Evolutionary conservation across 1,140 invertebrate species (phyloP).

Genomic region (Dendrolimus punctatus): DNA sequence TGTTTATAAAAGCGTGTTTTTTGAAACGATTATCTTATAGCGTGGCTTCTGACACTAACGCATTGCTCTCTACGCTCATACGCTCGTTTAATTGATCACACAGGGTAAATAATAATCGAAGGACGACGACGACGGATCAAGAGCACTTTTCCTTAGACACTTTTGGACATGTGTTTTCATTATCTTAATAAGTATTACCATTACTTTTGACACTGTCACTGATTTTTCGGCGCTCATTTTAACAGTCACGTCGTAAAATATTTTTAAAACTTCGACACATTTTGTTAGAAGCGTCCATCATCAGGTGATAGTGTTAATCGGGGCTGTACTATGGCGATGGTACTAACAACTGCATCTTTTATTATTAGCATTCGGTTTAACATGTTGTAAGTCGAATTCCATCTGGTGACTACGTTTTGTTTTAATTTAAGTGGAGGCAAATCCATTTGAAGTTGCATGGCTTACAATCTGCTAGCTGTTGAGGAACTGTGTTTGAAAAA

Average conservation of each 20-base stretch:
- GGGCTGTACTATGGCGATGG: constrained; percentile 10
- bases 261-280: constrained; percentile 2
- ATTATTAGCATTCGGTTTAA: constrained; percentile 9
- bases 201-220: too few species aligned
- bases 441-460: constrained; percentile 19
- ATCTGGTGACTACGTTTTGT: constrained; percentile 17
- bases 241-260: constrained; percentile 1
- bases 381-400: constrained; percentile 20
- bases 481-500: constrained; percentile 18
- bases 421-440: constrained; percentile 16
- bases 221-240: not conserved
- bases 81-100: too few species aligned
- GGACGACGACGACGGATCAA: too few species aligned
- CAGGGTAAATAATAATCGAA: too few species aligned
- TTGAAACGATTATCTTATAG: too few species aligned
- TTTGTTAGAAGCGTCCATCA: constrained; percentile 10
- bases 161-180: too few species aligned
- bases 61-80: too few species aligned
- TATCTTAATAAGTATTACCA: too few species aligned
- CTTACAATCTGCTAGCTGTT: constrained; percentile 7
- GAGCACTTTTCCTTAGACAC: too few species aligned
- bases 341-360: constrained; percentile 13
- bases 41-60: too few species aligned
- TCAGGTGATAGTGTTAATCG: constrained; percentile 8
- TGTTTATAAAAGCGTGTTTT: too few species aligned